Base-by-base conservation (phyloP, 2,888 invertebrate species). In the Eilema griseolum region DNA sequence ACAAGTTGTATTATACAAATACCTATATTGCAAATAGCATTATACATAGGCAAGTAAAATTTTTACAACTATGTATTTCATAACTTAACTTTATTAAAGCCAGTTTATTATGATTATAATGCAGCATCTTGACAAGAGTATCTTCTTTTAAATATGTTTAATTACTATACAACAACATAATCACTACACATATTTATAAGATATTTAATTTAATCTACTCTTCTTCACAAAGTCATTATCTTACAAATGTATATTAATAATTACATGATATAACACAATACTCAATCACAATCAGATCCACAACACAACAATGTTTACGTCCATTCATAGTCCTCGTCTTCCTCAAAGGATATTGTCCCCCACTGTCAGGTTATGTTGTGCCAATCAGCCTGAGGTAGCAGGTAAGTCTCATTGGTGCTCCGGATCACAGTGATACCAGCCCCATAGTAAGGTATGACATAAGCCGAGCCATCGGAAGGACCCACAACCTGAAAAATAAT, bases 381-480 rank as follows among this genome's bases (percentile, higher is more conserved):
- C 97, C 98, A 98, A 89, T 98, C 98, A 72, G 97, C 96, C 88
- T 98, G 97, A 56, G 97, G 97, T 77, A 98, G 96, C 83, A 97
- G 96, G 91, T 97, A 98, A 0, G 98, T 98, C 86, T 97, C 97
- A 92, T 99, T 98, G 92, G 98, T 96, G 92, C 98, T 98, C 68
- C 96, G 95, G 68, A 99, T 95, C 73, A 98, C 97, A 68, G 97
- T 96, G 33, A 99, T 97, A 31, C 97, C 97, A 0, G 99, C 98
- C 75, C 99, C 99, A 89, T 97, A 99, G 91, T 98, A 99, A 67
- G 98, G 98, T 87, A 99, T 98, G 4, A 99, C 97, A 91, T 98
- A 99, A 73, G 98, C 97, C 16, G 99, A 99, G 33, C 99, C 99
- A 96, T 99, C 99, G 0, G 99, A 98, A 63, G 99, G 99, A 0